Base-by-base conservation (phyloP, 2,113 vertebrate species). In the Xiphophorus maculatus region DNA sequence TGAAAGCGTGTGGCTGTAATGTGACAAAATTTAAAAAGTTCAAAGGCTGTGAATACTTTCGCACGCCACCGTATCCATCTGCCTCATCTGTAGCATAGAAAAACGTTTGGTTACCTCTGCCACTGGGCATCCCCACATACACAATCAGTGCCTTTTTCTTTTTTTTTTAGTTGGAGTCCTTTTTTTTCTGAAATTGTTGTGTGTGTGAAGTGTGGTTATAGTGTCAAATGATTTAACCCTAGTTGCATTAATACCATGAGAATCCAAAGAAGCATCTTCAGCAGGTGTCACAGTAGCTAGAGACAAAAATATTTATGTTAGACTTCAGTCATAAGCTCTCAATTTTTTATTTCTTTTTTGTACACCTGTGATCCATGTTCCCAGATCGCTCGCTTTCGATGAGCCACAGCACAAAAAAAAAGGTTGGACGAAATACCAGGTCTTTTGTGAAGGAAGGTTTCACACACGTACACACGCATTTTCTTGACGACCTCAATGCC, bases 71-170 rank as follows among this genome's bases (percentile, higher is more conserved):
- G 25, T 35, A 66, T 76, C 40, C 40, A 69, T 77, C 77, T 0
- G 1, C 60, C 27, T 82, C 71, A 79, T 71, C 33, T 80, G 74
- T 76, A 86, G 54, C 71, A 79, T 76, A 25, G n/a, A 60, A 54
- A 70, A 27, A 27, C 28, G 0, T 54, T 44, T 73, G 30, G 74
- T 88, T 66, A 69, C 63, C 54, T 79, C 79, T 69, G 63, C 76
- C 73, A 51, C 40, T 76, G 60, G 72, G 73, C 70, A 80, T 72
- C 81, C 35, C 30, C 75, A 66, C 76, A 69, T 63, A 73, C 58
- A 71, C 73, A 81, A 63, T 54, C 76, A 76, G 87, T 91, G 89
- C 88, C 90, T 93, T 91, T 79, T 79, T 1, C 0, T 30, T 30
- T 71, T 74, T 29, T 79, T 33, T 33, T 33, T 33, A 32, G 29